Percentiles rank a stretch among this genome's conserved stretches.
Evolutionary conservation across 1,140 invertebrate genomes (phyloP).

Genomic region (Diachasma alloeum): DNA sequence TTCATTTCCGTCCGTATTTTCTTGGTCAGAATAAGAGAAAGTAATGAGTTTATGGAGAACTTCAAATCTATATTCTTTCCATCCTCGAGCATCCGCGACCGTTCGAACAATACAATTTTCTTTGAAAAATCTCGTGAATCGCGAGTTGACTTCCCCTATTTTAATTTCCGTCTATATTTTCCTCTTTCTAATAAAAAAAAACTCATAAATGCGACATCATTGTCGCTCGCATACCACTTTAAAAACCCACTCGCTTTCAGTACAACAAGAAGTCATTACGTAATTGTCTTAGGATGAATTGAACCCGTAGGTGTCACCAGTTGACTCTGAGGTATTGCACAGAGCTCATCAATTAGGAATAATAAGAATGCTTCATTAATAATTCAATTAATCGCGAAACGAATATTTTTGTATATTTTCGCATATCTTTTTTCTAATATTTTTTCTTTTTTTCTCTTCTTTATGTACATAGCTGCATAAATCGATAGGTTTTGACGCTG

Average conservation of each 20-base stretch:
- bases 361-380: background rate
- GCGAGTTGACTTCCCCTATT: background rate
- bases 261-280: background rate
- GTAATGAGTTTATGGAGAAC: too few relatives aligned
- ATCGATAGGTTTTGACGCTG: too few relatives aligned
- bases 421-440: too few relatives aligned
- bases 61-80: too few relatives aligned
- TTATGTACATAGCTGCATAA: too few relatives aligned
- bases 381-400: background rate
- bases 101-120: too few relatives aligned
- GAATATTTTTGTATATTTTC: too few relatives aligned
- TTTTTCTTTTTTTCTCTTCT: too few relatives aligned
- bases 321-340: background rate
- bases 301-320: background rate
- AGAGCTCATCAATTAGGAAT: background rate
- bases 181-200: background rate
- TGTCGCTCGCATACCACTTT: conserved; percentile 25
- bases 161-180: background rate
- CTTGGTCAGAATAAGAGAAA: too few relatives aligned
- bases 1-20: too few relatives aligned
- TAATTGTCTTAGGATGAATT: background rate
- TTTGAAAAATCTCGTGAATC: too few relatives aligned
- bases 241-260: conserved; percentile 19
- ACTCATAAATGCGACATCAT: conserved; percentile 12
- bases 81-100: too few relatives aligned